These are phyloP conservation scores for Monomorium pharaonis DNA, from an alignment of 1,140 invertebrate genomes.

Conservation along the genomic window DNA sequence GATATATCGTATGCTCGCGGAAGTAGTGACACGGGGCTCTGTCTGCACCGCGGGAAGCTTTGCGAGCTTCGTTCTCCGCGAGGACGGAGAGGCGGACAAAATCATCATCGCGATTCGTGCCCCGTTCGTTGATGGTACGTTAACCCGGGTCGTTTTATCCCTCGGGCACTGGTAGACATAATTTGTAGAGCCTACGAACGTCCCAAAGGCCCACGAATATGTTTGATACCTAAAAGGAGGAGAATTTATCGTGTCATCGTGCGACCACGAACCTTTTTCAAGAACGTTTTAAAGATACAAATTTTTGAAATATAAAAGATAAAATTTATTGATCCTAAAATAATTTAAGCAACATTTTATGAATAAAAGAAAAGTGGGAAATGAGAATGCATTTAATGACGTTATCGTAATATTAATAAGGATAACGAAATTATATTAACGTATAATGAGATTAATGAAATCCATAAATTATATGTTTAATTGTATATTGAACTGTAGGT, in stretches of 20 bases:
- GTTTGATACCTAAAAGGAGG: not conserved
- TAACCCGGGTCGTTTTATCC: constrained; percentile 7
- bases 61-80: not conserved
- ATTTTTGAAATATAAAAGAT: not conserved
- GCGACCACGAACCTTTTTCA: not conserved
- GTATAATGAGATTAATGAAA: constrained; percentile 6
- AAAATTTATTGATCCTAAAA: not conserved
- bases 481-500: not conserved
- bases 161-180: not conserved
- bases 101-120: constrained; percentile 32
- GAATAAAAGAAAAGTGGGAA: not conserved
- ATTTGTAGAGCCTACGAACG: not conserved
- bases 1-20: constrained; percentile 70
- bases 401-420: not conserved
- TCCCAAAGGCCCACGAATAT: not conserved
- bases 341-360: not conserved
- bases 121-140: constrained; percentile 14
- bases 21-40: constrained; percentile 66
- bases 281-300: not conserved
- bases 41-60: constrained; percentile 31
- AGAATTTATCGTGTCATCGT: not conserved
- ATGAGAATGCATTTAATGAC: not conserved
- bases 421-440: too few relatives aligned
- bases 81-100: not conserved
- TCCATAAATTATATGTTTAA: not conserved